These are phyloP conservation scores for Amazona guildingii DNA, from an alignment of 2,113 vertebrate species.

Conservation along the genomic window DNA sequence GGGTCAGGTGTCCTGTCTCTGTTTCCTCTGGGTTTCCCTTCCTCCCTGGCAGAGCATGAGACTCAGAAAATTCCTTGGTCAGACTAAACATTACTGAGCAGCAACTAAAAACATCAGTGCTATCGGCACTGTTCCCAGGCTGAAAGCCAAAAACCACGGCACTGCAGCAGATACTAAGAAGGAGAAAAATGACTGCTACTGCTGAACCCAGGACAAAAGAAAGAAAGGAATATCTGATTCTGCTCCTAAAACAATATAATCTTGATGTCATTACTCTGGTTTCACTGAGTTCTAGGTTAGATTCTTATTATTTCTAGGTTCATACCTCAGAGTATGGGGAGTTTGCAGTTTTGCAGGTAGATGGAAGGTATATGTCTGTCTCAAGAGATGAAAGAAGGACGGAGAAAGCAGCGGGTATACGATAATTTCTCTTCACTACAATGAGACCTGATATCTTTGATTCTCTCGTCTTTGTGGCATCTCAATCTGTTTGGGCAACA, in stretches of 20 bases:
- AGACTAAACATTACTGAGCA: no score
- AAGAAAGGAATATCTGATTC: background rate
- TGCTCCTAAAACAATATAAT: background rate
- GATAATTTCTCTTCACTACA: background rate
- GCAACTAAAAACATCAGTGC: no score
- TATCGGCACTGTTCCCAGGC: no score
- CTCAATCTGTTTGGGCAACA: background rate
- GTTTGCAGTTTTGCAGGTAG: background rate
- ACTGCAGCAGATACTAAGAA: no score
- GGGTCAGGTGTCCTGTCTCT: no score
- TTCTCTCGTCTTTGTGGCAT: background rate
- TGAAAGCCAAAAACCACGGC: no score
- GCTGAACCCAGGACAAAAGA: background rate
- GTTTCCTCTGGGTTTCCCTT: no score
- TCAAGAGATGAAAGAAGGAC: background rate
- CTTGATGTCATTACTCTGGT: background rate
- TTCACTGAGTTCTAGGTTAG: background rate
- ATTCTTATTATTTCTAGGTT: background rate
- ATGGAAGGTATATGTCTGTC: background rate
- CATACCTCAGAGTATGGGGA: background rate
- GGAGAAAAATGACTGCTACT: no score
- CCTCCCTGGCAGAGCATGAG: no score
- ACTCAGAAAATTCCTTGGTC: no score
- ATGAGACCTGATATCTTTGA: background rate
- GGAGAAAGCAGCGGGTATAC: background rate